Evolutionary conservation across 2,888 invertebrate genomes (phyloP).

Genomic region (Tigriopus californicus): DNA sequence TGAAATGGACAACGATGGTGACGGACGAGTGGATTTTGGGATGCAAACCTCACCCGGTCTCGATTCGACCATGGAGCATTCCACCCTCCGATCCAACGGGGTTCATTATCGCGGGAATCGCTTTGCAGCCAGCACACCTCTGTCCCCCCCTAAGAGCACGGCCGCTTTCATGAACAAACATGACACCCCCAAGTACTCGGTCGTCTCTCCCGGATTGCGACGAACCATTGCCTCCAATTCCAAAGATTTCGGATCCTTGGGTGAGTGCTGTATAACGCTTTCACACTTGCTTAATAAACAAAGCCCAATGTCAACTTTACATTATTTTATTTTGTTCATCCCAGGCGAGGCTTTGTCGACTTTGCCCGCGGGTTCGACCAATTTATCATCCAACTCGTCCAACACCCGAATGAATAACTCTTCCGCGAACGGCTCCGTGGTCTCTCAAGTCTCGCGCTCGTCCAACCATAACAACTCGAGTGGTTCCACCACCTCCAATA

Average conservation of each 20-base stretch:
- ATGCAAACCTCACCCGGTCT: not conserved
- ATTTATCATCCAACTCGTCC: not conserved
- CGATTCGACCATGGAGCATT: not conserved
- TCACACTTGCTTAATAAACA: too few species aligned
- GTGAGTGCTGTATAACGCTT: not conserved
- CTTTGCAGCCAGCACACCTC: too few species aligned
- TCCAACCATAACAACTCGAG: too few species aligned
- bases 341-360: slow-evolving; percentile 4
- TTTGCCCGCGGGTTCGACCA: not conserved
- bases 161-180: too few species aligned
- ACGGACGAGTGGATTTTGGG: not conserved
- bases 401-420: not conserved
- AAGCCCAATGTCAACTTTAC: too few species aligned
- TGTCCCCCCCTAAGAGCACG: too few species aligned
- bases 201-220: not conserved
- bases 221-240: slow-evolving; percentile 1
- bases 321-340: not conserved
- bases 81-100: not conserved
- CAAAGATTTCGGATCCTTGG: slow-evolving; percentile 5
- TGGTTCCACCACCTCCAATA: too few species aligned
- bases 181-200: too few species aligned
- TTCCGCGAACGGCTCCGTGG: not conserved
- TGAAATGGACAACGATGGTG: not conserved
- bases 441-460: too few species aligned
- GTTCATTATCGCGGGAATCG: not conserved